Conservation (phyloP, 2,888 invertebrate species). For the Drosophila dives region DNA sequence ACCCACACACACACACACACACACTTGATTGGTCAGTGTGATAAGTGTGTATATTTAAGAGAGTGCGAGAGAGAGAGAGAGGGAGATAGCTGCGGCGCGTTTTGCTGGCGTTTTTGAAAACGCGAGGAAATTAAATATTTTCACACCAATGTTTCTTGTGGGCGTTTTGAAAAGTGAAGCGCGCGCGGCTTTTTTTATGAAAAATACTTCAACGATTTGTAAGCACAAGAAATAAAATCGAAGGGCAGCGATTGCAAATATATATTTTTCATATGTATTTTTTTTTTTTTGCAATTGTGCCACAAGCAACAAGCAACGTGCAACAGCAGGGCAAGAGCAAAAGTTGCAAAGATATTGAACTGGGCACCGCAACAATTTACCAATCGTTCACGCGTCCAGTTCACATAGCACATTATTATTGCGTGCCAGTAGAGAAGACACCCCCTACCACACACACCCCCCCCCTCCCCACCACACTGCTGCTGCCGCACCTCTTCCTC, state of each 20-base stretch:
- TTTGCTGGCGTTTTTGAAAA: slow-evolving; percentile 30
- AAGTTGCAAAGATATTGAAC: slow-evolving; percentile 34
- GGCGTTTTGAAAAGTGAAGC: slow-evolving; percentile 70
- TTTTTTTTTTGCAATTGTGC: slow-evolving; percentile 63
- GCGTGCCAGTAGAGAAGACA: slow-evolving; percentile 47
- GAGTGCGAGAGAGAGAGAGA: not conserved
- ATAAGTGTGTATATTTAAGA: slow-evolving; percentile 2
- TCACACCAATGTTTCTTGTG: slow-evolving; percentile 76
- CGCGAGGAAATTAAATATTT: slow-evolving; percentile 82
- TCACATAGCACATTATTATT: slow-evolving; percentile 56
- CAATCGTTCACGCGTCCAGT: slow-evolving; percentile 81
- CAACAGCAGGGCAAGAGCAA: slow-evolving; percentile 13
- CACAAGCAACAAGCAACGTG: slow-evolving; percentile 50
- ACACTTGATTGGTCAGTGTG: slow-evolving; percentile 10
- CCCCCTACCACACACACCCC: no score
- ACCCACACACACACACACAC: not conserved
- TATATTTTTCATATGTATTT: not conserved
- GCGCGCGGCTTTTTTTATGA: slow-evolving; percentile 70
- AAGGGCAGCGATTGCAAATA: slow-evolving; percentile 62
- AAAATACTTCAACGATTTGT: slow-evolving; percentile 80
- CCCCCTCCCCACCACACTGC: not conserved
- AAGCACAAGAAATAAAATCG: slow-evolving; percentile 54
- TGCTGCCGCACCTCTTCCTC: not conserved
- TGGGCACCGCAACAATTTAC: slow-evolving; percentile 69
- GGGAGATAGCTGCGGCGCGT: slow-evolving; percentile 12